Percentiles rank a stretch among this genome's conserved stretches.
These are phyloP conservation scores for Cephus runcator DNA, from an alignment of 2,888 invertebrate genomes.

Conservation along the genomic window DNA sequence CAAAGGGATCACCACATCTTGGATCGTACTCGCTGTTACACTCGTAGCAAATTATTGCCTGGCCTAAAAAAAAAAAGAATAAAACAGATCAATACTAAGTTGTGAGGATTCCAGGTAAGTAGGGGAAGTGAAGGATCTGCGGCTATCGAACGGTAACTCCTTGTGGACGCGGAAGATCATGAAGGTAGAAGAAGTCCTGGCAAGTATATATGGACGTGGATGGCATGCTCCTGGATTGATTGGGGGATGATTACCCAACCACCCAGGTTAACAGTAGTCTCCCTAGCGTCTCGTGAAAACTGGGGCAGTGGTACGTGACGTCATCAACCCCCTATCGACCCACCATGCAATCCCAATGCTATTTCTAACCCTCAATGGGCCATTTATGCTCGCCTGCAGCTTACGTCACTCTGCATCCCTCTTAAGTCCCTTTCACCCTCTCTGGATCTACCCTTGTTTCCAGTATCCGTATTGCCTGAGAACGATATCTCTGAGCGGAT, in stretches of 20 bases:
- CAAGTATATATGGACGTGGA: background rate
- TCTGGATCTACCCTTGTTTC: background rate
- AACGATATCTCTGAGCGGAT: background rate
- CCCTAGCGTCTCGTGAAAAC: constrained; percentile 16
- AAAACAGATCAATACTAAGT: background rate
- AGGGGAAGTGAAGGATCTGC: background rate
- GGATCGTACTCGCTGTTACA: constrained; percentile 93
- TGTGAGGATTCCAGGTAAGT: background rate
- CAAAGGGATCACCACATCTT: constrained; percentile 89
- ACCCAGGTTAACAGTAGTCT: background rate
- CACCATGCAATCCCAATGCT: constrained; percentile 15
- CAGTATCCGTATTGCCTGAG: background rate
- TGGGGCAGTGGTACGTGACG: constrained; percentile 22
- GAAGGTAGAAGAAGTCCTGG: background rate
- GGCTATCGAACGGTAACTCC: background rate
- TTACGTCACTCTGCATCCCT: background rate
- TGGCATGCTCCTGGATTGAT: background rate
- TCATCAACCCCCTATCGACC: constrained; percentile 18
- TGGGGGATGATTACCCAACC: background rate
- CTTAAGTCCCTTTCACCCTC: background rate
- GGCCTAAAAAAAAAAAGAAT: constrained; percentile 59
- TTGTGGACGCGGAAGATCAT: background rate
- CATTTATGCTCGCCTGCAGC: constrained; percentile 1
- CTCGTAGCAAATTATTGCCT: constrained; percentile 83
- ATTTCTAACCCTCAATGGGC: constrained; percentile 12